A percentile compares a stretch with the other conserved stretches of the same genome.
Conservation (phyloP, 1,140 invertebrate species). For the Atopsyche davidsoni region DNA sequence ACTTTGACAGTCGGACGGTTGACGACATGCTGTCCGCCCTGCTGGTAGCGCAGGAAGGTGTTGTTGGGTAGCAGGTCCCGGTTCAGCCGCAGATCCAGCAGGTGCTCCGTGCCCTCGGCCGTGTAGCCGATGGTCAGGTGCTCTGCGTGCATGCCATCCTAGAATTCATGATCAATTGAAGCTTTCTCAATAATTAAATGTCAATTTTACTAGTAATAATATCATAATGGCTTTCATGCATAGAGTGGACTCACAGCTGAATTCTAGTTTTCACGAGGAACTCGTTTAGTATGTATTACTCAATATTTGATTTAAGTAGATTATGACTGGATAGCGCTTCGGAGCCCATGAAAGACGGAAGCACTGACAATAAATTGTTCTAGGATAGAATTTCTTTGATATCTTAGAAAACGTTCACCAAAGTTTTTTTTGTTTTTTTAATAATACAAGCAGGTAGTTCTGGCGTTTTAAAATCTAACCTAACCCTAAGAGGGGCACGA, state of each 20-base stretch:
- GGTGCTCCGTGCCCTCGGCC: constrained; percentile 57
- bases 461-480: no score
- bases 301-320: not conserved
- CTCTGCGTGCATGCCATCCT: constrained; percentile 63
- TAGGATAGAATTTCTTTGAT: no score
- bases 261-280: not conserved
- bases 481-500: no score
- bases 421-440: no score
- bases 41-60: constrained; percentile 69
- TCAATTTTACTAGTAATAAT: not conserved
- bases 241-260: not conserved
- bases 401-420: no score
- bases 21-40: constrained; percentile 57
- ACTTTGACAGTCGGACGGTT: constrained; percentile 58
- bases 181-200: not conserved
- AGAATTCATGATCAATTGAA: constrained; percentile 33
- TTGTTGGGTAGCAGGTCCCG: constrained; percentile 66
- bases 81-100: constrained; percentile 72
- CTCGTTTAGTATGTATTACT: not conserved
- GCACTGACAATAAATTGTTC: no score
- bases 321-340: not conserved
- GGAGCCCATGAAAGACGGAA: not conserved
- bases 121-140: constrained; percentile 62
- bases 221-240: not conserved
- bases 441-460: no score